These are phyloP conservation scores for Sardinella longiceps DNA, from an alignment of 2,797 vertebrate species.

Conservation along the genomic window DNA sequence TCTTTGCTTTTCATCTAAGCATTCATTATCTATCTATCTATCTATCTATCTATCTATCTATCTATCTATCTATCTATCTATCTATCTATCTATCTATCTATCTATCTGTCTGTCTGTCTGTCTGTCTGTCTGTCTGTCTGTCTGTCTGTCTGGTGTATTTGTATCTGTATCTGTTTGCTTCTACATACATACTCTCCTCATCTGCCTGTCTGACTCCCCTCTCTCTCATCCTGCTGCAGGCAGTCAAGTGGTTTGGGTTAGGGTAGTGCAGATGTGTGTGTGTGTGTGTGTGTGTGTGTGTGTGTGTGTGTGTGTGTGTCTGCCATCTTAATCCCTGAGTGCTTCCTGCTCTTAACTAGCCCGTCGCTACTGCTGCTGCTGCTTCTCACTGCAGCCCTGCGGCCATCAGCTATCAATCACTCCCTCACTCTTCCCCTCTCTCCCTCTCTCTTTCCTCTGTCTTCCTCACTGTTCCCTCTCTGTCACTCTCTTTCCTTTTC, in stretches of 20 bases:
- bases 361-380: constrained; percentile 52
- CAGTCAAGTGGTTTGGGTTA: constrained; percentile 42
- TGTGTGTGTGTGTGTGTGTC: constrained; percentile 23
- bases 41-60: constrained; percentile 29
- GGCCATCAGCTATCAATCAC: constrained; percentile 75
- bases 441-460: neutral
- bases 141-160: neutral
- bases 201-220: neutral
- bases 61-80: constrained; percentile 14
- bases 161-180: neutral
- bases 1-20: neutral
- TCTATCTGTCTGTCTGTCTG: neutral
- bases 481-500: constrained; percentile 56
- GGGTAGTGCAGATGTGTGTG: constrained; percentile 25
- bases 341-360: constrained; percentile 52
- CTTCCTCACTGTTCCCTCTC: constrained; percentile 13
- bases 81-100: constrained; percentile 1
- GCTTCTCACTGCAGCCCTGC: constrained; percentile 67
- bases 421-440: constrained; percentile 32
- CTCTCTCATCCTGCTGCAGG: constrained; percentile 37
- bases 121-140: neutral
- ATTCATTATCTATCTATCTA: neutral
- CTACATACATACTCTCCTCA: neutral
- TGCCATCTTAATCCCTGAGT: constrained; percentile 58
- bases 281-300: no score